These are phyloP conservation scores for Steromphala cineraria DNA, from an alignment of 2,888 invertebrate genomes.

Conservation along the genomic window DNA sequence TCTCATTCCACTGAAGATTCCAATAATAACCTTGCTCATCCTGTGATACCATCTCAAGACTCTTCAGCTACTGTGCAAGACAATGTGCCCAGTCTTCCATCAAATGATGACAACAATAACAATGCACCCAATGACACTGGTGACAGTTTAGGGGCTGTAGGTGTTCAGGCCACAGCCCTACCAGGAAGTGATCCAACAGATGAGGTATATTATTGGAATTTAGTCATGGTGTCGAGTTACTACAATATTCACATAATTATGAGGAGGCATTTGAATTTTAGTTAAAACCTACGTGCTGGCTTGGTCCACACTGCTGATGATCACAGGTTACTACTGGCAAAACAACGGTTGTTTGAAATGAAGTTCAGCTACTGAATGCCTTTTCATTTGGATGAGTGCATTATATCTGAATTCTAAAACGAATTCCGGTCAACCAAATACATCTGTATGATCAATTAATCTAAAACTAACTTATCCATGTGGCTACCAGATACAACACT, in stretches of 20 bases:
- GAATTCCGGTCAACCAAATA: too few species aligned
- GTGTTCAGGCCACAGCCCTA: not conserved
- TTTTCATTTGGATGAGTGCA: too few species aligned
- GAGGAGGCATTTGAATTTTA: not conserved
- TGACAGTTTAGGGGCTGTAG: not conserved
- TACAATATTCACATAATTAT: not conserved
- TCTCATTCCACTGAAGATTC: not conserved
- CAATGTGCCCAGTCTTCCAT: not conserved
- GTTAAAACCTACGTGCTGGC: too few species aligned
- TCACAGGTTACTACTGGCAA: too few species aligned
- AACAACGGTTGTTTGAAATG: too few species aligned
- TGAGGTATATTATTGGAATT: conserved; percentile 40
- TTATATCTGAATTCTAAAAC: too few species aligned
- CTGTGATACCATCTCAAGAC: not conserved
- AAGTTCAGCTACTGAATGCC: too few species aligned
- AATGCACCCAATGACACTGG: not conserved
- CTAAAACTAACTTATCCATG: too few species aligned
- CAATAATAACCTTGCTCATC: conserved; percentile 3
- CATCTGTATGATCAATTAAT: too few species aligned
- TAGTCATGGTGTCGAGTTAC: not conserved
- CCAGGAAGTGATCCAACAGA: conserved; percentile 37
- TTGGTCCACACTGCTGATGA: too few species aligned
- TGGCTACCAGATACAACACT: too few species aligned
- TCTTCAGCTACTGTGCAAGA: conserved; percentile 9
- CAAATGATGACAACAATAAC: not conserved